Evolutionary conservation across 2,113 vertebrate genomes (phyloP), one percentile per base, ranked within the genome.

Genomic region (Anoura caudifer): DNA sequence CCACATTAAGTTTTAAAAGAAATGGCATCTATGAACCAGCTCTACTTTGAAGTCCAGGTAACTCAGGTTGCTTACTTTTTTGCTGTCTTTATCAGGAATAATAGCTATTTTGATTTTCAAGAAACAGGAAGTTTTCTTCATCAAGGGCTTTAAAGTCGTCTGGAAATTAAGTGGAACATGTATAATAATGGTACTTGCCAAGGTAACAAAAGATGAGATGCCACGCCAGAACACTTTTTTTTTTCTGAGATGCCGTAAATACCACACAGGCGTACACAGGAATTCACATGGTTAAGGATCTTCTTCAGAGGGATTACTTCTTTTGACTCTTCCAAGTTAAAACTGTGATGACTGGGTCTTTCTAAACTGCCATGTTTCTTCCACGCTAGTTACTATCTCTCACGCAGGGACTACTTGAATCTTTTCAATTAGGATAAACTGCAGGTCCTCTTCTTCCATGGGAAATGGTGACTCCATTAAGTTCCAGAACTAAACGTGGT

Each of bases 401-500:
- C 14, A 38, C 33, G 47, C 91, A 92, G 45, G 76, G 33, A 36
- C 69, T 94, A 65, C 59, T 83, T 79, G 65, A 54, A 76, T 93
- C 63, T 91, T 95, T 93, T 87, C 89, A 86, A 22, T 90, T 90
- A 91, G 47, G 47, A 90, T 85, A 89, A 96, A 91, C 19, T 36
- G 82, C 14, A 91, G 91, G 91, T 95, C 43, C 28, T 96, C 93
- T 94, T 98, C 94, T 84, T 97, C 61, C 82, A 28, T 20, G 41
- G 33, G 52, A 85, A 92, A 92, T 41, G 41, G 31, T 79, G 80
- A 92, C 63, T 97, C 56, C 19, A 15, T 45, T 82, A 86, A 83
- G 45, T 88, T 82, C 76, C 63, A 80, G 82, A 96, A 94, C 82
- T 83, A 97, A 87, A 77, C 10, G 24, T 89, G 73, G 36, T 90